Base-by-base conservation (phyloP, 1,140 invertebrate species). In the Drosophila ficusphila region DNA sequence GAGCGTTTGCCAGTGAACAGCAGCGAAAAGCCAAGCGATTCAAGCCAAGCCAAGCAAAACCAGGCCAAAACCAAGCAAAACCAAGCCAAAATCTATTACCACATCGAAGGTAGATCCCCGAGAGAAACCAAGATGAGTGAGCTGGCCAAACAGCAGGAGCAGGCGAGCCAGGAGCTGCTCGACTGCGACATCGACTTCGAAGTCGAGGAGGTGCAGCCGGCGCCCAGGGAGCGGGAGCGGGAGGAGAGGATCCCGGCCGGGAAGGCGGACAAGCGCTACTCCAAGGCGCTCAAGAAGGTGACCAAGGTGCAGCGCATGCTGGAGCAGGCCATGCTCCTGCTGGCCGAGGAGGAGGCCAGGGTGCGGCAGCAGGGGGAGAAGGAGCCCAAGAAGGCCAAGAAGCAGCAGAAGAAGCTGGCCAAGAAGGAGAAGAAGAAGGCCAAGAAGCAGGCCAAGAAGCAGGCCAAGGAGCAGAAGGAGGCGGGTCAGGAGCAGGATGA, bases 281-380 rank as follows among this genome's bases (percentile, higher is more conserved):
- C 27, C 38, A 75, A 81, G 60, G 85, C 85, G 9, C 61, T 89
- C 31, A 85, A 78, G 46, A 81, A 75, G 54, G 73, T 81, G 9
- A 19, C 7, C 12, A 89, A 83, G 53, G 76, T 74, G 14, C 76
- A 89, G 34, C 23, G 56, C 4, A 71, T 85, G 76, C 61, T 89
- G 58, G 53, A 81, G 33, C 23, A 60, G 18, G 76, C 73, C 0
- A 60, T 79, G 27, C 7, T 51, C 4, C 64, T 78, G 39, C 57
- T 89, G 47, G 53, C 53, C 31, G 57, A 60, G 41, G 61, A 79
- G 39, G 54, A 69, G 48, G 36, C 18, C 29, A 21, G 18, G 18
- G 18, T 41, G 38, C 18, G 18, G 42, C 36, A n/a, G 6, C 27
- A 36, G 34, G 16, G 0, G 14, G 1, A 5, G 25, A 38, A 25